Evolutionary conservation across 2,113 vertebrate genomes (phyloP).

Genomic region (Marcusenius ussheri): DNA sequence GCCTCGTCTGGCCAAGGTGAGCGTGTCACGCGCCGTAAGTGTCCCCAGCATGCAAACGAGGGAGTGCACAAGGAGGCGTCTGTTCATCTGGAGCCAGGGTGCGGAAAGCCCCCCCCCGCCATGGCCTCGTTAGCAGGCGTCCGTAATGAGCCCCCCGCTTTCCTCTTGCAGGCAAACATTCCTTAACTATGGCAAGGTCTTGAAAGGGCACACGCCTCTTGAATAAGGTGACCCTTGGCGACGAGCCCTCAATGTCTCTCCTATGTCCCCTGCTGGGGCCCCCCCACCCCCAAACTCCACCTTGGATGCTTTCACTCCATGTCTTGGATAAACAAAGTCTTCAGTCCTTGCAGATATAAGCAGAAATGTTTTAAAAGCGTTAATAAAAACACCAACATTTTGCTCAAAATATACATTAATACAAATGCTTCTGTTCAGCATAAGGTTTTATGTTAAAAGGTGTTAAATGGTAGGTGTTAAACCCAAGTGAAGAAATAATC

Average conservation of each 20-base stretch:
- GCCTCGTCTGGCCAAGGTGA: background rate
- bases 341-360: background rate
- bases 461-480: background rate
- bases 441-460: background rate
- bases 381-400: background rate
- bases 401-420: background rate
- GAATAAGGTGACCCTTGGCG: slow-evolving; percentile 15
- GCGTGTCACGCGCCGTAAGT: background rate
- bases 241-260: background rate
- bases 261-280: background rate
- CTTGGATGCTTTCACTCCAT: background rate
- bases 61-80: background rate
- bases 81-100: background rate
- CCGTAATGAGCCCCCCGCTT: background rate
- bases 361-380: background rate
- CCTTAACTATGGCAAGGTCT: slow-evolving; percentile 20
- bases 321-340: background rate
- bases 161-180: background rate
- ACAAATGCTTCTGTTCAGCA: background rate
- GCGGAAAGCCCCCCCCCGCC: background rate
- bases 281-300: background rate
- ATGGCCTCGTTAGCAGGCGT: background rate
- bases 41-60: background rate
- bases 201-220: slow-evolving; percentile 2
- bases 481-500: slow-evolving; percentile 1